phyloP scores from a whole-genome alignment of 92 coral and sea anemone species.

The Actinernus sp. region DNA sequence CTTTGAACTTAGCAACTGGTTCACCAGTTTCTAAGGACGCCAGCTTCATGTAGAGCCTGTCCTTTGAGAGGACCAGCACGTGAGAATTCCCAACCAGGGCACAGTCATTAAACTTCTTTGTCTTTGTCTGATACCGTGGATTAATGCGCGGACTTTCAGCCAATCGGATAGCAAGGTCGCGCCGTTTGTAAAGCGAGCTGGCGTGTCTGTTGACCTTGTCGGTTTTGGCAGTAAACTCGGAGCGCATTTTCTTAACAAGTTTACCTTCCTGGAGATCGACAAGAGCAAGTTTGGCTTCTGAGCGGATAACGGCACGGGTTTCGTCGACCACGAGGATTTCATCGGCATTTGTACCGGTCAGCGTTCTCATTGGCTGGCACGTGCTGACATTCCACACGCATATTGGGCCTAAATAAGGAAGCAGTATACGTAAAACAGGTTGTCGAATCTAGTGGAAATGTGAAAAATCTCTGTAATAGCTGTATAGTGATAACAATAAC shows the following conservation, averaged over 20 bases:
- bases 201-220: constrained; percentile 95
- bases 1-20: constrained; percentile 89
- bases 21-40: constrained; percentile 95
- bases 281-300: constrained; percentile 90
- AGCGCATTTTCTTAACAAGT: constrained; percentile 87
- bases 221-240: constrained; percentile 80
- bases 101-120: constrained; percentile 91
- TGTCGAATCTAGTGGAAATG: no score
- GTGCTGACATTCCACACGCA: constrained; percentile 97
- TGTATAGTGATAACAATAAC: no score
- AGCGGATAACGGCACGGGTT: constrained; percentile 97
- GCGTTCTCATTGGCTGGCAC: constrained; percentile 91
- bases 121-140: constrained; percentile 67
- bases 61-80: constrained; percentile 90
- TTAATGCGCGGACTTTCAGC: constrained; percentile 93
- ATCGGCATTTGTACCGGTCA: constrained; percentile 92
- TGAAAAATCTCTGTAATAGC: no score
- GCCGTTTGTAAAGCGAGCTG: constrained; percentile 96
- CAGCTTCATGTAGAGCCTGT: constrained; percentile 85
- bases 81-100: constrained; percentile 91
- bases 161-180: constrained; percentile 92
- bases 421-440: background rate
- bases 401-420: constrained; percentile 72
- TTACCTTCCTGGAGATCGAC: constrained; percentile 97
- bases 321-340: constrained; percentile 96